These are phyloP conservation scores for Asobara japonica DNA, from an alignment of 1,140 invertebrate genomes.

Conservation along the genomic window DNA sequence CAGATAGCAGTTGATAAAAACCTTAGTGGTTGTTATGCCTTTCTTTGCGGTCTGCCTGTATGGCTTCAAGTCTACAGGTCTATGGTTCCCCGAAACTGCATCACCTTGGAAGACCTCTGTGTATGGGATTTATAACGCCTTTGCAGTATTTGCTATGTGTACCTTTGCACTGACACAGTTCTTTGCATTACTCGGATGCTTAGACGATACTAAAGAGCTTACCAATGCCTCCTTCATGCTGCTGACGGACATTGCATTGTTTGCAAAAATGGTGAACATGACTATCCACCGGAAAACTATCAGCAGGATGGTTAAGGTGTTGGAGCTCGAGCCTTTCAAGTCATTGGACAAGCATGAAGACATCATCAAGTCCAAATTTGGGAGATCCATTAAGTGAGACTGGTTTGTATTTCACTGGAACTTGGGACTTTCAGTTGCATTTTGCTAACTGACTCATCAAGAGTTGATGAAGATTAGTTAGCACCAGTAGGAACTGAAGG, in stretches of 20 bases:
- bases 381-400: not conserved
- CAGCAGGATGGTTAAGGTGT: not conserved
- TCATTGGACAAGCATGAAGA: not conserved
- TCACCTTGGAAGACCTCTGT: not conserved
- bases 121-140: not conserved
- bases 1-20: not conserved
- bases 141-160: not conserved
- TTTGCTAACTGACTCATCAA: too few species aligned
- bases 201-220: constrained; percentile 1
- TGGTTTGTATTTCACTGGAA: not conserved
- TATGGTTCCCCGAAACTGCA: not conserved
- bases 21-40: not conserved
- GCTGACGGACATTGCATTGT: not conserved
- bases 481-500: too few species aligned
- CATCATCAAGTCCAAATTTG: not conserved
- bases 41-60: not conserved
- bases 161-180: constrained; percentile 10
- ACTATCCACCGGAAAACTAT: not conserved
- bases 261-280: constrained; percentile 7
- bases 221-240: constrained; percentile 16
- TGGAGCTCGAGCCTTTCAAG: not conserved
- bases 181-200: not conserved
- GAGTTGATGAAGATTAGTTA: not conserved
- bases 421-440: not conserved
- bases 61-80: not conserved